Conservation (phyloP, 2,113 vertebrate genomes). For the Neopipo cinnamomea region DNA sequence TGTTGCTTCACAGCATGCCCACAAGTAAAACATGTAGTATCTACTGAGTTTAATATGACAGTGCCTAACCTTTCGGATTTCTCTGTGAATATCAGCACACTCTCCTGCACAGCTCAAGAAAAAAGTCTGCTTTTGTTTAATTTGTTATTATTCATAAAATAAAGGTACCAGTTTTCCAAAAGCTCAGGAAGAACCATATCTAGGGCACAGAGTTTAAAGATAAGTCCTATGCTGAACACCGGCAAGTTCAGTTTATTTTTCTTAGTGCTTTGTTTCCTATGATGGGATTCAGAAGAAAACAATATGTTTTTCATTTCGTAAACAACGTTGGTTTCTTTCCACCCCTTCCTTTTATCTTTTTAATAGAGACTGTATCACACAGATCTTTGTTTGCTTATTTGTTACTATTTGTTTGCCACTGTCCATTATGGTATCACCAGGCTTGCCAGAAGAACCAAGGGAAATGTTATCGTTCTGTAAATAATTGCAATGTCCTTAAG, state of each 20-base stretch:
- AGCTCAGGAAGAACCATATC: background rate
- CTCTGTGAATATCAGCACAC: background rate
- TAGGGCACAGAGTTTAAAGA: background rate
- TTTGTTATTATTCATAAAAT: background rate
- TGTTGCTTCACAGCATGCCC: background rate
- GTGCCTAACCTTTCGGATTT: background rate
- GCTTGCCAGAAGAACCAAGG: background rate
- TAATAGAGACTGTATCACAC: background rate
- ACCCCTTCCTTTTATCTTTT: background rate
- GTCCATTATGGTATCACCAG: background rate
- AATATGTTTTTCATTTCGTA: background rate
- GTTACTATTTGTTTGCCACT: background rate
- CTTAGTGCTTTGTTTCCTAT: background rate
- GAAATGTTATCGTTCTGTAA: background rate
- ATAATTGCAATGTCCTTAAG: background rate
- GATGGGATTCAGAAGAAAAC: background rate
- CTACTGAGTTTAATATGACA: background rate
- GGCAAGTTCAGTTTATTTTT: background rate
- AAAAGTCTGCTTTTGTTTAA: background rate
- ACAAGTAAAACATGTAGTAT: background rate
- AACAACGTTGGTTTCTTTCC: background rate
- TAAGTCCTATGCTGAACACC: background rate
- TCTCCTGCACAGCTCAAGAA: background rate
- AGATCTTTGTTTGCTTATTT: background rate
- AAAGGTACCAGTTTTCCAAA: background rate